A percentile compares a stretch with the other conserved stretches of the same genome.
These are phyloP conservation scores for Dendroctonus ponderosae DNA, from an alignment of 1,140 invertebrate species.

Conservation along the genomic window DNA sequence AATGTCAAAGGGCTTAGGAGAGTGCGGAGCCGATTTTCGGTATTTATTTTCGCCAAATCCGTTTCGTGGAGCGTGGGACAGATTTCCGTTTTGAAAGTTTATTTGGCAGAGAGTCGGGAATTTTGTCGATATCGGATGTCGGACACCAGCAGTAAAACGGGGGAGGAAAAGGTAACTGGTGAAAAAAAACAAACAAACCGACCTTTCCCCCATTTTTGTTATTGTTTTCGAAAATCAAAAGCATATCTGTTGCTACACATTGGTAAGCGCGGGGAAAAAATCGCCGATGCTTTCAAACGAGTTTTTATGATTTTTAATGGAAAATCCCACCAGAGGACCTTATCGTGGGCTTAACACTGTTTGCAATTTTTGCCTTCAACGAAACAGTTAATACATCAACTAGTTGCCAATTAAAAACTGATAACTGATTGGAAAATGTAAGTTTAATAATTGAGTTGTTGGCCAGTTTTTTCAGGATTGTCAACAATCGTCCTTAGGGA, in stretches of 20 bases:
- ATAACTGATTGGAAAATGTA: too few relatives aligned
- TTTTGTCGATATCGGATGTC: background rate
- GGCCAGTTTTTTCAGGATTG: too few relatives aligned
- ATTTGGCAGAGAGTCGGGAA: background rate
- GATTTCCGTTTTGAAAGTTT: background rate
- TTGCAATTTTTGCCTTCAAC: too few relatives aligned
- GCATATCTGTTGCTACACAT: slow-evolving; percentile 19
- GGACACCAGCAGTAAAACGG: background rate
- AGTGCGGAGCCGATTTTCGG: background rate
- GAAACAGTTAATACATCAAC: too few relatives aligned
- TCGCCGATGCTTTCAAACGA: background rate
- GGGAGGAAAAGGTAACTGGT: background rate
- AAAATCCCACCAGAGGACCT: slow-evolving; percentile 3
- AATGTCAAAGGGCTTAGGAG: slow-evolving; percentile 16
- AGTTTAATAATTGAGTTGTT: too few relatives aligned
- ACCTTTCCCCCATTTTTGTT: slow-evolving; percentile 1
- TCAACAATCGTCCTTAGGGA: too few relatives aligned
- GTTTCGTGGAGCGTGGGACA: slow-evolving; percentile 2
- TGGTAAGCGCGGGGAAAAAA: slow-evolving; percentile 13
- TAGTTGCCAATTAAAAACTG: too few relatives aligned
- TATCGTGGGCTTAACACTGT: background rate
- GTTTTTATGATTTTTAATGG: slow-evolving; percentile 16
- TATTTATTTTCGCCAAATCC: slow-evolving; percentile 2
- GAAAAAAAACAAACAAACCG: background rate
- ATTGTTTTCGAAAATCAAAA: slow-evolving; percentile 6